Evolutionary conservation across 2,888 invertebrate species (phyloP), one percentile per base, ranked within the genome.

Genomic region (Synergus japonicus): DNA sequence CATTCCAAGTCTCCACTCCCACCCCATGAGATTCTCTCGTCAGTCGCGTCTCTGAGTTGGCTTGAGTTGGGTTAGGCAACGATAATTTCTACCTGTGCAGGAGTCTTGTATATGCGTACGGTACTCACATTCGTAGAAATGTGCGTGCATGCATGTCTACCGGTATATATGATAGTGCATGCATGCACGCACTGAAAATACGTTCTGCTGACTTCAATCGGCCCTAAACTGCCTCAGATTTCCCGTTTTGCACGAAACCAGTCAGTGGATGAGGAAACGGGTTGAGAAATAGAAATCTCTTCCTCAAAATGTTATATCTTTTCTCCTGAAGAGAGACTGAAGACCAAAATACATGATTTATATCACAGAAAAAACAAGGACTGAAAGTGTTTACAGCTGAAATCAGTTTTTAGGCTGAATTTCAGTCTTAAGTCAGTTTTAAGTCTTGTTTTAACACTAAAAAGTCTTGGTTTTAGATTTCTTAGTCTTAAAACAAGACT

Each of bases 61-160:
- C 81, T 77, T 79, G 80, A 80, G 83, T 81, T 82, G 82, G 81
- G 83, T 81, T 83, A 81, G 80, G 80, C 81, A 54, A 73, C 49
- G 73, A 73, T 73, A 37, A 73, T 73, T 73, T 29, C 54, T 73
- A 73, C 73, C 54, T 73, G 54, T 73, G n/a, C 60, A 60, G 60
- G 13, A 73, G 49, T 46, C 5, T 22, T 22, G 69, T 54, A 12
- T 67, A n/a, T n/a, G 54, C 54, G 44, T 69, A 69, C 69, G 69
- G 69, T 69, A 69, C 67, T 69, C 67, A 12, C 18, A 46, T 46
- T 67, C 22, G 66, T 43, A 76, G 29, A 54, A 54, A 67, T 46
- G 29, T 37, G 67, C 64, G 66, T 37, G 22, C 44, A 29, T 44
- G 76, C 46, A 65, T 64, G 65, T 22, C 18, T 43, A 66, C 43